Evolutionary conservation across 2,113 vertebrate genomes (phyloP), one percentile per base, ranked within the genome.

Genomic region (Apteryx owenii): DNA sequence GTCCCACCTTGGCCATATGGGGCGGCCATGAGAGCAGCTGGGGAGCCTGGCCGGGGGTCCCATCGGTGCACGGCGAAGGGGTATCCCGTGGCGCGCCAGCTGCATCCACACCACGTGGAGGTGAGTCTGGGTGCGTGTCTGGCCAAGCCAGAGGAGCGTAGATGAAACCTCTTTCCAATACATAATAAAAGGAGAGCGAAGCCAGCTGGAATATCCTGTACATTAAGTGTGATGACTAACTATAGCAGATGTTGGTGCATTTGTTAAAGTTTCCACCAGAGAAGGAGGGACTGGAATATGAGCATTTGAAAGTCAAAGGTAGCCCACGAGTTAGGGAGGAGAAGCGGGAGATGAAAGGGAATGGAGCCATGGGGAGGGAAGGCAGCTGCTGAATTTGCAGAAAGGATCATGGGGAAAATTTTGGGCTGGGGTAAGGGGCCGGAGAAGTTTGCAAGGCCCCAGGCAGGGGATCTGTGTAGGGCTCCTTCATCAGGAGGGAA

Each of bases 191-290:
- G 85, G 92, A 94, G 96, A 97, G 96, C 3, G 92, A 88, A 97
- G 96, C 96, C 96, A 97, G 96, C 96, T 97, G 96, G 96, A 97
- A 97, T 95, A 90, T 96, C 93, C 95, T 96, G 96, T 96, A 96
- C 96, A 97, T 97, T 96, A 97, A 96, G 96, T 97, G 96, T 92
- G 96, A 96, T 97, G 96, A 97, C 96, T 97, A 97, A 97, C 96
- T 95, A 90, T 66, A 97, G 96, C 96, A 97, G 96, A 97, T 97
- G 96, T 96, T 90, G 85, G 85, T 91, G 95, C 76, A 60, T 96
- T 97, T 97, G 96, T 90, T 97, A 97, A 96, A 96, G 92, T 97
- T 97, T 97, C 96, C 96, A 97, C 95, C 96, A 93, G 93, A 96
- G 82, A 89, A 97, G 88, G 93, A 96, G 79, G 90, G 79, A 93